phyloP scores from a whole-genome alignment of 53 echinoderm and acorn worm species.

The Holothuria leucospilota region DNA sequence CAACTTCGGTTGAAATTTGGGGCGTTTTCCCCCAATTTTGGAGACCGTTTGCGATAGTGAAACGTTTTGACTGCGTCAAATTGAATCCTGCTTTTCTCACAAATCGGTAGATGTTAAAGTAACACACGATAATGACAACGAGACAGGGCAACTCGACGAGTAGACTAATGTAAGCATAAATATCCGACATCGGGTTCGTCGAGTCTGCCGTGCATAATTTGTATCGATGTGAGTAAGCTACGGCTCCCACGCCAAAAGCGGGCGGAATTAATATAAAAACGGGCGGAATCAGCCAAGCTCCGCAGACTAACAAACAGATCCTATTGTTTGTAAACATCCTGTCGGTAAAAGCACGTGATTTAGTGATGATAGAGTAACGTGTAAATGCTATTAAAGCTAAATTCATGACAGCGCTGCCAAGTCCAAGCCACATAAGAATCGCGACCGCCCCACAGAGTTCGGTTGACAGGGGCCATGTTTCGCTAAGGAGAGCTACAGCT shows the following conservation, averaged over 20 bases:
- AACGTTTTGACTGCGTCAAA: not conserved
- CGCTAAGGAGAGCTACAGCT: constrained; percentile 62
- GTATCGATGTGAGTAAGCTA: constrained; percentile 21
- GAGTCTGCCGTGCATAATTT: constrained; percentile 64
- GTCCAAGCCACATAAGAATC: not conserved
- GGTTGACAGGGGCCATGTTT: not conserved
- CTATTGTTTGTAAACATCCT: constrained; percentile 39
- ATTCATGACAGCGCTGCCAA: constrained; percentile 50
- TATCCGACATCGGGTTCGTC: constrained; percentile 50
- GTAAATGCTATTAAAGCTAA: constrained; percentile 49
- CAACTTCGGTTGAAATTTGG: not conserved
- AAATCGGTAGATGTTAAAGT: constrained; percentile 44
- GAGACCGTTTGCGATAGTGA: not conserved
- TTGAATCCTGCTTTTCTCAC: not conserved
- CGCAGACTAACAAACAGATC: constrained; percentile 28
- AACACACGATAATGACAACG: constrained; percentile 58
- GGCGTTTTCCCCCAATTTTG: not conserved
- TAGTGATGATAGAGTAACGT: constrained; percentile 34
- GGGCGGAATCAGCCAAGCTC: constrained; percentile 57
- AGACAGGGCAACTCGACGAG: constrained; percentile 53
- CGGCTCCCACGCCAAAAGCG: constrained; percentile 26
- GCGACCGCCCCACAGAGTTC: too few species aligned
- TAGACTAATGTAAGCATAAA: constrained; percentile 37
- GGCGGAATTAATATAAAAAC: constrained; percentile 50
- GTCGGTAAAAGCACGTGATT: constrained; percentile 1